Evolutionary conservation across 2,113 vertebrate species (phyloP).

Genomic region (Poecile atricapillus): DNA sequence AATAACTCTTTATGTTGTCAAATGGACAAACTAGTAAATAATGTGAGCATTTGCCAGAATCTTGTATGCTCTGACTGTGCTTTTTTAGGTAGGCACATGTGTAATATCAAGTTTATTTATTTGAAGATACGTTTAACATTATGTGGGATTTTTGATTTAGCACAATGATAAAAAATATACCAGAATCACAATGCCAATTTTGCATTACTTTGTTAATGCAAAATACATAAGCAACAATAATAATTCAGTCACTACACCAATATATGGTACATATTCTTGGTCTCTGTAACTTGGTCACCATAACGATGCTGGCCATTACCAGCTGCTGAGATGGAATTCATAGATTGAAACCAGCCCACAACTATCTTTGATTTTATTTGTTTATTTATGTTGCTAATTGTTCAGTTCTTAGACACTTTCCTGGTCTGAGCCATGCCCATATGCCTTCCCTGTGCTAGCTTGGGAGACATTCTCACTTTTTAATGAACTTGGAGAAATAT

Average conservation of each 20-base stretch:
- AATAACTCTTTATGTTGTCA: background rate
- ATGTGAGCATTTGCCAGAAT: background rate
- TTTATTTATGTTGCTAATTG: background rate
- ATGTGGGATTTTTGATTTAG: background rate
- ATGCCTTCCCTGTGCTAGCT: background rate
- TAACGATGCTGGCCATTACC: background rate
- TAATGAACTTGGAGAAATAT: background rate
- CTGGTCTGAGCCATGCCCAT: background rate
- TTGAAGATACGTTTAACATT: background rate
- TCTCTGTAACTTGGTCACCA: background rate
- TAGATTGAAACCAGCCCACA: background rate
- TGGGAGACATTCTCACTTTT: background rate
- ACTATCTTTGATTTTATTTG: background rate
- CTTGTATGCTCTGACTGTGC: background rate
- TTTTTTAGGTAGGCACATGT: background rate
- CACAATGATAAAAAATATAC: background rate
- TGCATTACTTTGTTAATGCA: background rate
- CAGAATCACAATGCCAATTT: background rate
- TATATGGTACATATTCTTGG: background rate
- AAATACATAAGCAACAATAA: background rate
- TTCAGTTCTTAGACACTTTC: background rate
- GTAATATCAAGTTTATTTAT: background rate
- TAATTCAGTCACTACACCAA: background rate
- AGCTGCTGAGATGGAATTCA: rapidly evolving
- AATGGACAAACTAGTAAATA: background rate